These are phyloP conservation scores for Passer domesticus DNA, from an alignment of 2,113 vertebrate genomes.

Conservation along the genomic window DNA sequence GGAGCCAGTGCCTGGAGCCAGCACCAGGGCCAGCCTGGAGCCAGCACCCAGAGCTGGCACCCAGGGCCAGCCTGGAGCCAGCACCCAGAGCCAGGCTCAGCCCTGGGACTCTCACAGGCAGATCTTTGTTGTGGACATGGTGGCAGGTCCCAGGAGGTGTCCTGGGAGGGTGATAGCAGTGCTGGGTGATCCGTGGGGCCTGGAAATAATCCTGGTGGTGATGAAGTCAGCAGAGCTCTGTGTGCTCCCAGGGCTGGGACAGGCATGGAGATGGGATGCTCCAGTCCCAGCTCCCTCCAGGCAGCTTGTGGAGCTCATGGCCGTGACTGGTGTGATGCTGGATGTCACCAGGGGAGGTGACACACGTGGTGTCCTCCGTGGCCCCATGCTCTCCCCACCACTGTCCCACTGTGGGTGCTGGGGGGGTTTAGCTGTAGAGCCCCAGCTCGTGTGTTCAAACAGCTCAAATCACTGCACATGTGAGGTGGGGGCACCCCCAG, in stretches of 20 bases:
- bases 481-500: not conserved
- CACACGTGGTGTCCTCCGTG: not conserved
- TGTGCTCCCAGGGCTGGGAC: not conserved
- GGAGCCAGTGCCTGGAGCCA: not conserved
- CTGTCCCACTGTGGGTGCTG: rapidly evolving
- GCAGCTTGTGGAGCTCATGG: not conserved
- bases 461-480: not conserved
- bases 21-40: not conserved
- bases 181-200: too few relatives aligned
- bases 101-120: not conserved
- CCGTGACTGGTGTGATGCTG: not conserved
- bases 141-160: not conserved
- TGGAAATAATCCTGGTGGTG: not conserved
- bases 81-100: not conserved
- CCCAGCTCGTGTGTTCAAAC: rapidly evolving
- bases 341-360: not conserved
- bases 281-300: not conserved
- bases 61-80: not conserved
- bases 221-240: not conserved
- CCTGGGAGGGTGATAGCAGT: not conserved
- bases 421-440: not conserved
- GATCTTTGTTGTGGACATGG: not conserved
- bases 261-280: not conserved
- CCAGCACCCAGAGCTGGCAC: not conserved
- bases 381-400: not conserved